These are phyloP conservation scores for Frieseomelitta varia DNA, from an alignment of 1,140 invertebrate genomes.

Conservation along the genomic window DNA sequence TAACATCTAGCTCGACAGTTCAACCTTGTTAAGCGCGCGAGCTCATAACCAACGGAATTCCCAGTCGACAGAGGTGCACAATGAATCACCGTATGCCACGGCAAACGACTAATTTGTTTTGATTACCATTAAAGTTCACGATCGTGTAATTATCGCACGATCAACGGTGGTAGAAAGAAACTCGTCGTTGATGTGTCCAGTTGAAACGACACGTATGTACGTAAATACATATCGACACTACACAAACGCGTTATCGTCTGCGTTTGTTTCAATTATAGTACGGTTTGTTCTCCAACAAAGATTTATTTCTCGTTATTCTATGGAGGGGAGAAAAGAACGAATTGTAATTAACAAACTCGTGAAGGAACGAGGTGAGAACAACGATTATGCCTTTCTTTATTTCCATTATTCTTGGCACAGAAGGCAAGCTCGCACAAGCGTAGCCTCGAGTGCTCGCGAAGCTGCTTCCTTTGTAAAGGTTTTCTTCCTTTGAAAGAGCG, in stretches of 20 bases:
- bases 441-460: slow-evolving; percentile 26
- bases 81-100: neutral
- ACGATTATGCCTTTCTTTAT: slow-evolving; percentile 60
- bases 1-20: slow-evolving; percentile 14
- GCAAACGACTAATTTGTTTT: slow-evolving; percentile 26
- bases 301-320: slow-evolving; percentile 42
- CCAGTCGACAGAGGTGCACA: slow-evolving; percentile 9
- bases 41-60: neutral
- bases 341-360: slow-evolving; percentile 69
- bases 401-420: slow-evolving; percentile 62
- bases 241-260: slow-evolving; percentile 60
- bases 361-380: slow-evolving; percentile 39
- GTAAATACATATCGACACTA: neutral
- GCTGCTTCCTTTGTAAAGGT: slow-evolving; percentile 42
- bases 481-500: slow-evolving; percentile 49
- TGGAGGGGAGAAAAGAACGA: slow-evolving; percentile 8
- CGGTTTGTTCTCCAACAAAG: slow-evolving; percentile 12
- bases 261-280: slow-evolving; percentile 62
- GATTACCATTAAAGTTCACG: slow-evolving; percentile 23
- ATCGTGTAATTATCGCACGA: neutral
- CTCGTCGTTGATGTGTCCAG: neutral
- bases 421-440: slow-evolving; percentile 21
- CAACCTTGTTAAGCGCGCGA: slow-evolving; percentile 10
- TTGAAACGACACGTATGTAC: neutral
- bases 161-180: slow-evolving; percentile 17